phyloP scores from a whole-genome alignment of 2,888 invertebrate species.

The Ophion obscuratus region DNA sequence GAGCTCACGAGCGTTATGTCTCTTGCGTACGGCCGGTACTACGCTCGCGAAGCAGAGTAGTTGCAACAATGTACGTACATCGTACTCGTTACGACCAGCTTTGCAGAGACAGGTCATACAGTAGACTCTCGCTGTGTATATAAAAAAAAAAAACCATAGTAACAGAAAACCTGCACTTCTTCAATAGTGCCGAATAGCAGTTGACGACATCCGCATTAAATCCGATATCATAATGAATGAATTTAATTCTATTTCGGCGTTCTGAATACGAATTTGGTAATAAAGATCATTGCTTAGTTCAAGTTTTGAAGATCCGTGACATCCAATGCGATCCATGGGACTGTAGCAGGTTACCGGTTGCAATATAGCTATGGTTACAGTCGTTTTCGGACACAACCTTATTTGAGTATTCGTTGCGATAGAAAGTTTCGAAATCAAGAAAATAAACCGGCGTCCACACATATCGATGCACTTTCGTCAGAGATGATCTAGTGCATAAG shows the following conservation, averaged over 20 bases:
- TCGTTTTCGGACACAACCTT: not conserved
- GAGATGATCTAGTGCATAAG: not conserved
- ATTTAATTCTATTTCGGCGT: not conserved
- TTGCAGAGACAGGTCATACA: not conserved
- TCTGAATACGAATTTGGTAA: not conserved
- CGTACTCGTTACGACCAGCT: constrained; percentile 4
- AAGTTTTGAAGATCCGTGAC: not conserved
- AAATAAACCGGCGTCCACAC: not conserved
- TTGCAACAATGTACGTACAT: constrained; percentile 15
- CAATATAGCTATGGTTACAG: not conserved
- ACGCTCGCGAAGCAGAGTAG: constrained; percentile 30
- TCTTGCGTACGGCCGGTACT: constrained; percentile 24
- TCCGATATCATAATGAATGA: not conserved
- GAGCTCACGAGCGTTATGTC: constrained; percentile 55
- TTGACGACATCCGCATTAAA: not conserved
- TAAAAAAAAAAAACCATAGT: not conserved
- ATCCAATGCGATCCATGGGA: too few relatives aligned
- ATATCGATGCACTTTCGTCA: not conserved
- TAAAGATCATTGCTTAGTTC: not conserved
- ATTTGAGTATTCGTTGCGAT: not conserved
- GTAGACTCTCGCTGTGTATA: not conserved
- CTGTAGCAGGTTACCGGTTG: not conserved
- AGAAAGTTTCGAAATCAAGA: not conserved
- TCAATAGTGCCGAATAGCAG: not conserved
- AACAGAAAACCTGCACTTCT: not conserved